Percentiles rank a stretch among this genome's conserved stretches.
Evolutionary conservation across 2,888 invertebrate genomes (phyloP).

Genomic region (Linhomoeus sp.): DNA sequence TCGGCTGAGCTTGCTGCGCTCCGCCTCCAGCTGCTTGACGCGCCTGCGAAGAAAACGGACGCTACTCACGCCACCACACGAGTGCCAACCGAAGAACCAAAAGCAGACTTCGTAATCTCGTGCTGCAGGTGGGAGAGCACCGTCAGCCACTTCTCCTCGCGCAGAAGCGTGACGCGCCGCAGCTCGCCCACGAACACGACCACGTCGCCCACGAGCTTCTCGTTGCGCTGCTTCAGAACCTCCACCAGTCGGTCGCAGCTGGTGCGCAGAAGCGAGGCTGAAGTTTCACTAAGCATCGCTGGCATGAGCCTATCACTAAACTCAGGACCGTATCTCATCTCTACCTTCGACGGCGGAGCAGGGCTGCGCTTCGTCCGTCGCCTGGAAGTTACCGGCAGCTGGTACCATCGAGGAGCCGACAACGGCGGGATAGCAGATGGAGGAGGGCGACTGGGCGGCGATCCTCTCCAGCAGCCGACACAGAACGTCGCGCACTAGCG

Average conservation of each 20-base stretch:
- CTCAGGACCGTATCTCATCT: no score
- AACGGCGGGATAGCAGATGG: conserved; percentile 78
- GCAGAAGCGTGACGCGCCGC: conserved; percentile 69
- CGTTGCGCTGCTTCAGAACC: conserved; percentile 30
- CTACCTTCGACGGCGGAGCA: no score
- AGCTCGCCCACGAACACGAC: conserved; percentile 72
- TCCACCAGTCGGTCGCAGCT: conserved; percentile 8
- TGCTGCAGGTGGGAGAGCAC: conserved; percentile 59
- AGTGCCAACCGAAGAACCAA: no score
- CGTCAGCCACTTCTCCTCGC: conserved; percentile 82
- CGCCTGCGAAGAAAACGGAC: background rate
- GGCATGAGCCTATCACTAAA: no score
- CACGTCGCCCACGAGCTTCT: conserved; percentile 68
- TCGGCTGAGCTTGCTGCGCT: background rate
- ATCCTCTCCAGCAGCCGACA: conserved; percentile 71
- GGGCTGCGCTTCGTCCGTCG: background rate
- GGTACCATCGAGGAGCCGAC: conserved; percentile 49
- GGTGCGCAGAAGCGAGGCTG: conserved; percentile 6
- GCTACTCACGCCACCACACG: conserved; percentile 52
- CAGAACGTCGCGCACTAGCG: conserved; percentile 56
- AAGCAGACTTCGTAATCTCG: conserved; percentile 24
- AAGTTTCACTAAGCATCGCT: no score
- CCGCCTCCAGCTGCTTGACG: background rate
- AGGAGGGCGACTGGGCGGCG: conserved; percentile 72
- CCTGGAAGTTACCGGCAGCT: conserved; percentile 1